Base-by-base conservation (phyloP, 2,888 invertebrate genomes). In the Buathra laborator region DNA sequence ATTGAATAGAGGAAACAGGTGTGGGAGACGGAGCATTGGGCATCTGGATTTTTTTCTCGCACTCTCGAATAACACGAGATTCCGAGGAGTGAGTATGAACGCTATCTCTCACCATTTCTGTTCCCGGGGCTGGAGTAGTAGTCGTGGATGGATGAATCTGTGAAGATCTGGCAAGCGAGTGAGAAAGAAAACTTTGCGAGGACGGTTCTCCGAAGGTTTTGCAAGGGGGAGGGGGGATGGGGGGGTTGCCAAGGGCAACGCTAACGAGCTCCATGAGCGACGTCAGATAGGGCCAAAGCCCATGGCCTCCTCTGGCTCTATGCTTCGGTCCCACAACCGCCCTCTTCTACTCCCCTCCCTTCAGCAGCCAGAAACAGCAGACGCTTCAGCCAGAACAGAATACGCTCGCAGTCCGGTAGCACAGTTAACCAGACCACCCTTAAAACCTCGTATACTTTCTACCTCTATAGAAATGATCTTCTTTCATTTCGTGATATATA, bases 191-290 rank as follows among this genome's bases (percentile, higher is more conserved):
- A 72, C 79, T 81, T 77, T n/a, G 48, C 84, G 82, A 85, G 84
- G 51, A 77, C 82, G 86, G 85, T 85, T 86, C 84, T 68, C 82
- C 82, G 80, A 62, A 82, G 80, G 79, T 75, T 80, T 37, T 29
- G 78, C 48, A 80, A 72, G 84, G 70, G 79, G 76, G 78, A 68
- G 64, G 62, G 62, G 76, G 68, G 74, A 76, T 66, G 59, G 81
- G 93, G 93, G 93, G 90, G 93, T 93, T 93, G 93, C 93, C 89
- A 93, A 79, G 91, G 93, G 93, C 92, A 93, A 93, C 93, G 92
- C 93, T 93, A 93, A 93, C 93, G 93, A 93, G 93, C 93, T 93
- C 92, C 92, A 93, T 93, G 93, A 93, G 92, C 93, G 92, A 93
- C 92, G 93, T 93, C 91, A 92, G 93, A 93, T 92, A 93, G 92